Evolutionary conservation across 2,797 vertebrate species (phyloP), one percentile per base, ranked within the genome.

Genomic region (Mallotus villosus): DNA sequence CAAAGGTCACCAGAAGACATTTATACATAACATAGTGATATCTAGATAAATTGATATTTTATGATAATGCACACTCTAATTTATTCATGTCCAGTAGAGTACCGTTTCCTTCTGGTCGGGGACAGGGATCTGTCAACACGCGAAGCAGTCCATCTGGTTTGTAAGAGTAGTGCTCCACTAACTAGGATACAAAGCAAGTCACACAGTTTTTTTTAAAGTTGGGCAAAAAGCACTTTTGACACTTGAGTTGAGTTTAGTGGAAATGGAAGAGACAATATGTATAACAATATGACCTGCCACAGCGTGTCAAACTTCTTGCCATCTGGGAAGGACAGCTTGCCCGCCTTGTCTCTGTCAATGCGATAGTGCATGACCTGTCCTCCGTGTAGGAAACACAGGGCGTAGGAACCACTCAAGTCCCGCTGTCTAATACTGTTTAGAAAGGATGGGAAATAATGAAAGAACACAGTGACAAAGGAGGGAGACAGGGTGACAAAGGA

Each of bases 301-400:
- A 99, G 92, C 0, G 97, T 99, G 91, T 99, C 97, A 80, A 99
- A 99, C 89, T 95, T 97, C 92, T 98, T 98, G 57, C 97, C 97
- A 0, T 97, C 97, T 0, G 97, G 96, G 81, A 99, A 98, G 60
- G 96, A 98, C 24, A 99, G 93, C 78, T 98, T 99, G 22, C 92
- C 93, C 0, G 87, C 83, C 57, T 90, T 91, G 89, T 99, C 96
- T 79, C 78, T 94, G 89, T 99, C 97, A 0, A 99, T 96, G 70
- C 95, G 96, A 73, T 99, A 99, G 82, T 99, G 97, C 80, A 96
- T 91, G 62, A 97, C 96, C 68, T 95, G 94, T 66, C 94, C 93
- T 70, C 95, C 94, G 0, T 95, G 95, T 12, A 98, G 86, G 11
- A 99, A 82, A 85, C 97, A 96, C n/a, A 99, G 89, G 3, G 97